Base-by-base conservation (phyloP, 2,797 vertebrate genomes). In the Labeo calbasu region DNA sequence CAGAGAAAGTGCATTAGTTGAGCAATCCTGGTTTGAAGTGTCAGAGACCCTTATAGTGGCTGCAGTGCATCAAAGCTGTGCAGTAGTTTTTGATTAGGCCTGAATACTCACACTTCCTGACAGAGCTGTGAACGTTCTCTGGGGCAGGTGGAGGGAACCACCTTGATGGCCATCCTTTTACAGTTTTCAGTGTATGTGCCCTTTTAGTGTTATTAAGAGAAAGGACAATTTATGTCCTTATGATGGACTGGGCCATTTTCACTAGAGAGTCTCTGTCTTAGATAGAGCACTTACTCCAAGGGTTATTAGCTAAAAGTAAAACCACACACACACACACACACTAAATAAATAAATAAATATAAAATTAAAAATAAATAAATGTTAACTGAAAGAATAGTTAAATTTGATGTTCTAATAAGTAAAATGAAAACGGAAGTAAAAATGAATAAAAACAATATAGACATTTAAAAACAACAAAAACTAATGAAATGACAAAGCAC, bases 1-100 rank as follows among this genome's bases (percentile, higher is more conserved):
- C 65, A 17, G n/a, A 72, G 70, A 72, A 72, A 69, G 11, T 69
- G 78, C 51, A 70, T 70, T 81, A 57, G 51, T 70, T 81, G 36
- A 57, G 57, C 55, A 72, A n/a, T 73, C n/a, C 25, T 61, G 11
- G 40, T 73, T 21, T 81, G 40, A 81, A 81, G 40, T 82, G 69
- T 73, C 69, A 61, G 55, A 17, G 57, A 32, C 55, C 69, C 17
- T 81, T 72, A 48, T 59, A 63, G 69, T 72, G 13, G 57, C 40
- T 72, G 13, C 40, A 72, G 53, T 48, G 17, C 69, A 72, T 81
- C 55, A 81, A 72, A 63, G 43, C 14, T 50, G 32, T 68, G 66
- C 66, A 25, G 32, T 70, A 70, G 36, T 80, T 48, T 81, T 57
- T 57, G 65, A 80, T 70, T 80, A 23, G 50, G 50, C 19, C 32